Evolutionary conservation across 2,797 vertebrate species (phyloP).

Genomic region (Lophotriccus pileatus): DNA sequence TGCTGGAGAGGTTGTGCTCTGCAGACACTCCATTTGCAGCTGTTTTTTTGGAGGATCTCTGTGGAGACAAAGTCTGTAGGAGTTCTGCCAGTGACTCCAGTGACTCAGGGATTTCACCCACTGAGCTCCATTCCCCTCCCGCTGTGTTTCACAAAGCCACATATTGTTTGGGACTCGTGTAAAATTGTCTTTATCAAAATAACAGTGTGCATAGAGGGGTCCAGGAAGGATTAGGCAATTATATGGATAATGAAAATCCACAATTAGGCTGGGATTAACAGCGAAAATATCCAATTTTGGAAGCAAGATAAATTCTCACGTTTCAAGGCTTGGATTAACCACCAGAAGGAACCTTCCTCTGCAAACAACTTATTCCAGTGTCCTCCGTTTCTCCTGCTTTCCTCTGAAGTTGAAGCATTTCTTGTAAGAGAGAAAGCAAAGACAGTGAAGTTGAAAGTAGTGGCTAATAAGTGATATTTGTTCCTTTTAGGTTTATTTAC

Average conservation of each 20-base stretch:
- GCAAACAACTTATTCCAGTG: not conserved
- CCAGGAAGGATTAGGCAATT: constrained; percentile 50
- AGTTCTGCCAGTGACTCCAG: not conserved
- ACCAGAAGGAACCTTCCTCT: not conserved
- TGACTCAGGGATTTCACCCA: not conserved
- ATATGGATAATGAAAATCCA: constrained; percentile 46
- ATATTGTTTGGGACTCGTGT: not conserved
- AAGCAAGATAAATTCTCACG: constrained; percentile 2
- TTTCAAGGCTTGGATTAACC: not conserved
- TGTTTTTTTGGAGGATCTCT: not conserved
- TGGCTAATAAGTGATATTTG: not conserved
- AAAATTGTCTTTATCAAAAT: constrained; percentile 45
- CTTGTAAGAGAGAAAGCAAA: not conserved
- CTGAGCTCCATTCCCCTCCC: constrained; percentile 25
- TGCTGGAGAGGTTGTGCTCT: not conserved
- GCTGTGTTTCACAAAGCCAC: constrained; percentile 4
- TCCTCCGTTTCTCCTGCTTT: not conserved
- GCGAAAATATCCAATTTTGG: constrained; percentile 47
- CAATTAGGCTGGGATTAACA: constrained; percentile 40
- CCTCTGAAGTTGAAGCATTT: not conserved
- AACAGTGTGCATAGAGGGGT: not conserved
- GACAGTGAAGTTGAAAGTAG: not conserved
- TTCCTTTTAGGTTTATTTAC: not conserved
- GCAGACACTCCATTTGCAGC: not conserved
- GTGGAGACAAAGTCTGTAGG: not conserved